Base-by-base conservation (phyloP, 2,888 invertebrate species). In the Synergus japonicus region DNA sequence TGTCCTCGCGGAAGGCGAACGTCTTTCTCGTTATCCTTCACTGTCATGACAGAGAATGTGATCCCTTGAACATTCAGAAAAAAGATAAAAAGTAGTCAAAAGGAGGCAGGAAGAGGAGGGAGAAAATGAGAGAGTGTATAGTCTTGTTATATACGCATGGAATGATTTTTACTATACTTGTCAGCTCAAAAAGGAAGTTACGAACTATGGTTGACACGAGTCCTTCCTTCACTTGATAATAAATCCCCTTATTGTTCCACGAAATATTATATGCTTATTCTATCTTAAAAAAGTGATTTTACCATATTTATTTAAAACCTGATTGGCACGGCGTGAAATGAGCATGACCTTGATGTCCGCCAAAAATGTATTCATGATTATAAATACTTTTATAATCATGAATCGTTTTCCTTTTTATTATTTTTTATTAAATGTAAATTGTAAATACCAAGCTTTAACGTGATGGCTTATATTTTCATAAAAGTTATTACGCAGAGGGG, bases 1-100 rank as follows among this genome's bases (percentile, higher is more conserved):
- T 82, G 82, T 86, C 86, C 86, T 86, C 86, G 86, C 80, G 73
- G 80, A 82, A 80, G 69, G 67, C 83, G 80, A 79, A 83, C 66
- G 82, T 79, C 83, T 84, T 79, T 80, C 88, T 90, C 86, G 89
- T 89, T 90, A 90, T 88, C 86, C 80, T 79, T 81, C 78, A 64
- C 79, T 76, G 80, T 80, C 81, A 84, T 82, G 81, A 64, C 77
- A 67, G 73, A 73, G 49, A 54, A 73, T 73, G 73, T 49, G 73
- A 73, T 73, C 73, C 49, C 73, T 37, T n/a, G 29, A 29, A 73
- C 73, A 54, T 22, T 49, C 54, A 37, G 73, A 73, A 73, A 37
- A 77, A 41, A 78, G 77, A 76, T 77, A 84, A 83, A 76, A 77
- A 80, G 78, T 76, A 81, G 69, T 80, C 81, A 81, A 79, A 82